Percentiles rank a stretch among this genome's conserved stretches.
These are phyloP conservation scores for Dermochelys coriacea DNA, from an alignment of 2,797 vertebrate genomes.

Conservation along the genomic window DNA sequence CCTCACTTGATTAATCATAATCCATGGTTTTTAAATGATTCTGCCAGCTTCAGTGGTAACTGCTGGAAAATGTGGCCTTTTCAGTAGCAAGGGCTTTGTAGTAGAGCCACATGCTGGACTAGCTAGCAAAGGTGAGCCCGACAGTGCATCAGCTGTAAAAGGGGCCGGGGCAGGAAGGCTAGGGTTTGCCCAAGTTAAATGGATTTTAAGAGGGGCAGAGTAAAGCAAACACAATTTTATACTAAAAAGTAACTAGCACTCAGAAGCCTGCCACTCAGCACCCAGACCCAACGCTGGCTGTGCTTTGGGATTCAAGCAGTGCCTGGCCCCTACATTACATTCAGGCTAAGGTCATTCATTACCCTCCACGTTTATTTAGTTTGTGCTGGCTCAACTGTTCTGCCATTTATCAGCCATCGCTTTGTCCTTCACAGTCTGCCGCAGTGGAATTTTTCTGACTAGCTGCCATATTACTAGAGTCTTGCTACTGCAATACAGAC, in stretches of 20 bases:
- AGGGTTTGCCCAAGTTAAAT: neutral
- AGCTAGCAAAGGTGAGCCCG: neutral
- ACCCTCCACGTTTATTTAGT: accelerated
- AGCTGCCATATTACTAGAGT: accelerated
- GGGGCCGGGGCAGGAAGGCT: neutral
- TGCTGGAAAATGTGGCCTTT: neutral
- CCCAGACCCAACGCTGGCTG: neutral
- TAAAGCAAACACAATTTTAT: neutral
- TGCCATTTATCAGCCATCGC: neutral
- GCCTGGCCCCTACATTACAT: accelerated
- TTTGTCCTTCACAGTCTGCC: accelerated
- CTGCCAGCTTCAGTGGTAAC: neutral
- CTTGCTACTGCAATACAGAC: neutral
- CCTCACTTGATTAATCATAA: neutral
- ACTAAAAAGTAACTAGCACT: neutral
- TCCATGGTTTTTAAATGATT: neutral
- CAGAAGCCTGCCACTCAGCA: neutral
- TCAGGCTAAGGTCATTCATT: accelerated
- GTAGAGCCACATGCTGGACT: neutral
- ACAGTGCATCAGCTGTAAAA: neutral
- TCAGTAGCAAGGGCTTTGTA: neutral
- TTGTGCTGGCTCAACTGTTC: neutral
- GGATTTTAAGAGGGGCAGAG: neutral
- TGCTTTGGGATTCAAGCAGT: accelerated
- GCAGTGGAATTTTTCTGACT: accelerated